Evolutionary conservation across 2,888 invertebrate genomes (phyloP).

Genomic region (Sussaba pulchella): DNA sequence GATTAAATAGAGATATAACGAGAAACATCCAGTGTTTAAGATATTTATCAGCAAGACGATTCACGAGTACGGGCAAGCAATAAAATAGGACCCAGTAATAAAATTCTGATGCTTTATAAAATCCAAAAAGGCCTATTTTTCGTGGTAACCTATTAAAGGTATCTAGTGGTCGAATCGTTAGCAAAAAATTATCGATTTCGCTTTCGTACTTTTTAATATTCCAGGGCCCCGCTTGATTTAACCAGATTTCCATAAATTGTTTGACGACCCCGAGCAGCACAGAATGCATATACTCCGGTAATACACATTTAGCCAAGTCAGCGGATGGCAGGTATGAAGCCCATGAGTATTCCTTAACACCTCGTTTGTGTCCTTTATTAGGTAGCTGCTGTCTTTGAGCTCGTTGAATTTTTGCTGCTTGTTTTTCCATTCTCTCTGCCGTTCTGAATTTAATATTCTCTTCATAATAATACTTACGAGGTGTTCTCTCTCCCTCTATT

Average conservation of each 20-base stretch:
- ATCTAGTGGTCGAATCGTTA: slow-evolving; percentile 49
- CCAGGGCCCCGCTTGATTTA: slow-evolving; percentile 55
- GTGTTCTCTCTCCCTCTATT: slow-evolving; percentile 11
- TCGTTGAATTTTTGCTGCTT: slow-evolving; percentile 37
- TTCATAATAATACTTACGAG: slow-evolving; percentile 36
- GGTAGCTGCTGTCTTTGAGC: slow-evolving; percentile 4
- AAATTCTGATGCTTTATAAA: slow-evolving; percentile 68
- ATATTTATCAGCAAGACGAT: slow-evolving; percentile 62
- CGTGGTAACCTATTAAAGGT: slow-evolving; percentile 21
- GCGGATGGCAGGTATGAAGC: slow-evolving; percentile 55
- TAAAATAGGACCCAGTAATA: slow-evolving; percentile 68
- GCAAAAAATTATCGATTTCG: slow-evolving; percentile 57
- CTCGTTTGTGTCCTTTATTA: slow-evolving; percentile 54
- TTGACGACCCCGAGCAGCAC: slow-evolving; percentile 54
- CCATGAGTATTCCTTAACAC: slow-evolving; percentile 11
- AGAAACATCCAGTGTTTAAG: slow-evolving; percentile 69
- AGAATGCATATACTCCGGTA: slow-evolving; percentile 66
- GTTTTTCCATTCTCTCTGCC: slow-evolving; percentile 47
- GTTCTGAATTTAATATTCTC: slow-evolving; percentile 41
- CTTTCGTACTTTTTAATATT: slow-evolving; percentile 48
- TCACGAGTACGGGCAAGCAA: slow-evolving; percentile 63
- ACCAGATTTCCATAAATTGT: slow-evolving; percentile 10
- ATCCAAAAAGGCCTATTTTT: too few relatives aligned
- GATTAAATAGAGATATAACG: slow-evolving; percentile 58
- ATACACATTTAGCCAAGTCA: slow-evolving; percentile 39